Evolutionary conservation across 2,113 vertebrate species (phyloP), one percentile per base, ranked within the genome.

Genomic region (Mus pahari): DNA sequence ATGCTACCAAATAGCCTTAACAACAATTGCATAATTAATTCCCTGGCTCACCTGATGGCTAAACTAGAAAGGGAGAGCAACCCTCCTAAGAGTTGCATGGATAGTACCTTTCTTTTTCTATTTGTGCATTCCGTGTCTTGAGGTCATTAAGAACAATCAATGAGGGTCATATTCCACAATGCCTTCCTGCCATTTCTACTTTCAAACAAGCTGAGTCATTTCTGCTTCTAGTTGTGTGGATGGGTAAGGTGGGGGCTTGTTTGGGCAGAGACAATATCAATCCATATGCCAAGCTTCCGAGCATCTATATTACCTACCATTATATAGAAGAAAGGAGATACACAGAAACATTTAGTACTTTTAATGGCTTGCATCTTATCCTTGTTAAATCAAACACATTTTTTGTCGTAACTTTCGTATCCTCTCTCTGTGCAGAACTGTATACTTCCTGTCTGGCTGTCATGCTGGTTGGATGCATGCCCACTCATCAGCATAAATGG

Each of bases 291-390:
- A 58, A 60, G 92, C 58, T 77, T 17, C 22, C 60, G 36, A 89
- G 75, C 73, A 92, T 83, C 66, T 33, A 39, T n/a, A 55, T 64
- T 92, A 11, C 60, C 10, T 92, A 11, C 60, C 10, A 13, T 91
- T 92, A n/a, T 86, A 68, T 82, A n/a, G 24, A 12, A 31, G 7
- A 96, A 71, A 93, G 90, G 62, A 92, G 64, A 92, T 20, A 60
- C 17, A 19, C 73, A 94, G 53, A 91, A 87, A 74, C 42, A 42
- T 90, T 73, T 39, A 91, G 45, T 39, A 89, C 42, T 81, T 94
- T 92, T 48, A 95, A 90, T 92, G 60, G 66, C 10, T 77, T 70
- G n/a, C 39, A 74, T 92, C 48, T 94, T 94, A 96, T 75, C 17
- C 22, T 64, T 64, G 13, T 82, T 74, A 94, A 97, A 82, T 93